Evolutionary conservation across 2,113 vertebrate genomes (phyloP).

Genomic region (Odocoileus virginianus): DNA sequence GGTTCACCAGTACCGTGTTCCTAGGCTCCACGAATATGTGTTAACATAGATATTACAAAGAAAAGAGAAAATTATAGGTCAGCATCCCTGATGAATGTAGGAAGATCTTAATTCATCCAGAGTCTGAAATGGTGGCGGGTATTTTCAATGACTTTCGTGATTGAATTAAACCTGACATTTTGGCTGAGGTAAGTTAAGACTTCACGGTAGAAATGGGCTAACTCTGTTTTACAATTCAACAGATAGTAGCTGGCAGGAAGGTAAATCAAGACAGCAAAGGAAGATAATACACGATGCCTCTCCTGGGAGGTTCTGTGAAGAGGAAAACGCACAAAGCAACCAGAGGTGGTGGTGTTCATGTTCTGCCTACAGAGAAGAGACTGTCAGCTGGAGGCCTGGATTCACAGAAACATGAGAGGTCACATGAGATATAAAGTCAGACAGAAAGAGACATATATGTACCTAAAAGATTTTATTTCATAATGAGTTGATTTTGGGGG

Average conservation of each 20-base stretch:
- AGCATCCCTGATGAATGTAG: accelerated
- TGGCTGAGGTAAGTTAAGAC: not conserved
- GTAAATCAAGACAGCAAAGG: not conserved
- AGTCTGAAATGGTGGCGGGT: not conserved
- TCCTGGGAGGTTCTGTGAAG: not conserved
- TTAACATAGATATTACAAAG: not conserved
- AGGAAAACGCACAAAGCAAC: not conserved
- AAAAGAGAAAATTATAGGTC: not conserved
- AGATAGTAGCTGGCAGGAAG: not conserved
- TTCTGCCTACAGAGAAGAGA: not conserved
- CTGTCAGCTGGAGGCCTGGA: not conserved
- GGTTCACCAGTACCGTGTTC: not conserved
- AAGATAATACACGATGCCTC: not conserved
- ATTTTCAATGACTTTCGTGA: not conserved
- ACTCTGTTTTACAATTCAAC: not conserved
- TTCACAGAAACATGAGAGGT: not conserved
- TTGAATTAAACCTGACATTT: not conserved
- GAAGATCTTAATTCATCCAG: not conserved
- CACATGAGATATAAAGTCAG: not conserved
- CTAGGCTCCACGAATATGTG: not conserved
- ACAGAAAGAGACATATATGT: not conserved
- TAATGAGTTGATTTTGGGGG: not conserved
- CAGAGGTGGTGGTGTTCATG: not conserved
- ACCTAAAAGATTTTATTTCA: not conserved
- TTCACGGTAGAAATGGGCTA: not conserved